phyloP scores from a whole-genome alignment of 2,888 invertebrate species.

The Microctonus aethiopoides region DNA sequence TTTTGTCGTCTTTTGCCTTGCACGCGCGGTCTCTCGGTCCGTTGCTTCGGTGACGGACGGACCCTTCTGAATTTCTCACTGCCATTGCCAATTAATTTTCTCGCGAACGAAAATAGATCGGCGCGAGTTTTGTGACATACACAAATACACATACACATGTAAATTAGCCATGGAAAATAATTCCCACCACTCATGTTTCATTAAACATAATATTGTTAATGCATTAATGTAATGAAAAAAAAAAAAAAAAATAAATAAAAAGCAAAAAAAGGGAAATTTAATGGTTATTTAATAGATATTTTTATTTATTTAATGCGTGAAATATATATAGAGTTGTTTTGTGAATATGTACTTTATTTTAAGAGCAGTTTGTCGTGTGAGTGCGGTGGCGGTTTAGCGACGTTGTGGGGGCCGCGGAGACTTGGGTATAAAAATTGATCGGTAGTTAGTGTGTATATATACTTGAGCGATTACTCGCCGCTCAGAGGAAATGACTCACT shows the following conservation, averaged over 20 bases:
- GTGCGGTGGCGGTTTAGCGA: background rate
- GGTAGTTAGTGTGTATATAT: constrained; percentile 4
- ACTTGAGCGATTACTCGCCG: constrained; percentile 13
- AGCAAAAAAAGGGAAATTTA: too few relatives aligned
- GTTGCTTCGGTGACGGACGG: constrained; percentile 32
- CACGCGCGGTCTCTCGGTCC: constrained; percentile 5
- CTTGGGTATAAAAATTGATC: constrained; percentile 19
- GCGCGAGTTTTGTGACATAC: background rate
- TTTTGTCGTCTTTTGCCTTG: constrained; percentile 14
- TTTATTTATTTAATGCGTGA: background rate
- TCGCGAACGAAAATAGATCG: constrained; percentile 20
- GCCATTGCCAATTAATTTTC: constrained; percentile 37
- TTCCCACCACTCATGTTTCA: background rate
- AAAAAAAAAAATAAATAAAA: background rate
- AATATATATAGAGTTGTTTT: background rate
- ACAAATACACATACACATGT: background rate
- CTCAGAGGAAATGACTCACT: constrained; percentile 22
- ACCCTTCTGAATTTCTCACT: constrained; percentile 35
- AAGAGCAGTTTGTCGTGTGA: background rate
- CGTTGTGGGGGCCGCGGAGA: background rate
- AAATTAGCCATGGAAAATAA: background rate
- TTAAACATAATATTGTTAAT: background rate
- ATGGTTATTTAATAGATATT: background rate
- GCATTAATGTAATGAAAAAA: too few relatives aligned
- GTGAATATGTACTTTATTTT: background rate